Base-by-base conservation (phyloP, 92 coral and sea anemone genomes). In the Zoanthus sociatus region DNA sequence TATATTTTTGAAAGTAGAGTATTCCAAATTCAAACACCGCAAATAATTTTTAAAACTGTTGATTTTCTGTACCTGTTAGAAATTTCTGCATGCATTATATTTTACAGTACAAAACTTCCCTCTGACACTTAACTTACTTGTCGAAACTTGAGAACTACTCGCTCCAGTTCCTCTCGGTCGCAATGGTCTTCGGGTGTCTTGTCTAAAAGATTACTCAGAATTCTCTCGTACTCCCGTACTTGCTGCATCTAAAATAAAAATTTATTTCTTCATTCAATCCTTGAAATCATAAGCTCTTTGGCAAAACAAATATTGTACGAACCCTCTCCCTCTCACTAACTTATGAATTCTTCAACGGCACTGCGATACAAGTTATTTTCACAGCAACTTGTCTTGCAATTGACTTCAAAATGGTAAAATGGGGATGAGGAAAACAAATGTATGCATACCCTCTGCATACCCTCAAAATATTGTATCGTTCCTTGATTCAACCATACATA, bases 111-210 rank as follows among this genome's bases (percentile, higher is more conserved):
- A 33, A 33, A 33, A 33, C 42, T 33, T 33, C 42, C 42, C 42
- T 33, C 3, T 33, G 42, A 33, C 42, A 33, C 42, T 33, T 8
- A 21, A 66, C 72, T 61, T 56, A 96, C 98, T 92, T 93, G 96
- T 87, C 93, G 92, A 71, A 97, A 91, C 56, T 92, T 91, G 2
- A 90, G 86, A 17, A 94, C 94, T 60, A 92, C 94, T 71, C 90
- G 96, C 66, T 93, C 95, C 58, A 97, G 92, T 75, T 94, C 96
- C 48, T 76, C 88, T 33, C 95, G 93, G 86, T 97, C 99, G 26
- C 91, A 92, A 84, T 97, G 99, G 70, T 96, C 95, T 47, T 89
- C 93, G 63, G 99, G 95, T 10, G 98, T 97, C 90, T 94, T 92
- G 87, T 97, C 99, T 89, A 97, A 91, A 61, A 93, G 79, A 63